Conservation (phyloP, 2,113 vertebrate genomes). For the Cettia cetti region DNA sequence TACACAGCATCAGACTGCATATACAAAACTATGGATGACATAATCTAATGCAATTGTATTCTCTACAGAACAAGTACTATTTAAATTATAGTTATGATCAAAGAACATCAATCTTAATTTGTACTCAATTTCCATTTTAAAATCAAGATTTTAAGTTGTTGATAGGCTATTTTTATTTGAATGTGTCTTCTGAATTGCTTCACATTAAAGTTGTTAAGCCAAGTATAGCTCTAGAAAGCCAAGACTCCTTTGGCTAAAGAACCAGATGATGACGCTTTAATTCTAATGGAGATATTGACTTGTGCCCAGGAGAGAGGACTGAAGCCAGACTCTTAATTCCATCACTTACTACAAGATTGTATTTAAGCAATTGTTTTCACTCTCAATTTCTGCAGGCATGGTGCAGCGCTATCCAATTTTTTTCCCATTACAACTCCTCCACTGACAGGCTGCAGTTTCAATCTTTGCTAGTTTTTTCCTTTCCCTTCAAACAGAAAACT, state of each 20-base stretch:
- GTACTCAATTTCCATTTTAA: not conserved
- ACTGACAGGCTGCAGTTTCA: not conserved
- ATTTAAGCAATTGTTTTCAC: conserved; percentile 31
- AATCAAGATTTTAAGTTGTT: not conserved
- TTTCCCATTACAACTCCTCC: not conserved
- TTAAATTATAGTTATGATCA: not conserved
- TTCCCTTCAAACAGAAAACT: not conserved
- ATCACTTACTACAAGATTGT: not conserved
- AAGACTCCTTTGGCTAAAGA: not conserved
- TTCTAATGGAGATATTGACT: not conserved
- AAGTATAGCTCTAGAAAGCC: not conserved
- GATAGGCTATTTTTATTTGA: not conserved
- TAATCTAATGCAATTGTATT: not conserved
- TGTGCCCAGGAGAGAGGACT: not conserved
- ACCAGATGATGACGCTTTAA: not conserved
- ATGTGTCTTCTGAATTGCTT: not conserved
- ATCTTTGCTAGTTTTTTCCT: not conserved
- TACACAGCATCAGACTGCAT: not conserved
- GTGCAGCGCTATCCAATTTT: not conserved
- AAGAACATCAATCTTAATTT: not conserved
- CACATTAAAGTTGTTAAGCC: not conserved
- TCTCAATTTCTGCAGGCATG: not conserved
- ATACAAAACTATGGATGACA: not conserved
- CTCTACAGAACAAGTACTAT: not conserved
- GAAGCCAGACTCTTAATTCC: conserved; percentile 21